phyloP scores from a whole-genome alignment of 2,797 vertebrate genomes.

The Microcaecilia unicolor region DNA sequence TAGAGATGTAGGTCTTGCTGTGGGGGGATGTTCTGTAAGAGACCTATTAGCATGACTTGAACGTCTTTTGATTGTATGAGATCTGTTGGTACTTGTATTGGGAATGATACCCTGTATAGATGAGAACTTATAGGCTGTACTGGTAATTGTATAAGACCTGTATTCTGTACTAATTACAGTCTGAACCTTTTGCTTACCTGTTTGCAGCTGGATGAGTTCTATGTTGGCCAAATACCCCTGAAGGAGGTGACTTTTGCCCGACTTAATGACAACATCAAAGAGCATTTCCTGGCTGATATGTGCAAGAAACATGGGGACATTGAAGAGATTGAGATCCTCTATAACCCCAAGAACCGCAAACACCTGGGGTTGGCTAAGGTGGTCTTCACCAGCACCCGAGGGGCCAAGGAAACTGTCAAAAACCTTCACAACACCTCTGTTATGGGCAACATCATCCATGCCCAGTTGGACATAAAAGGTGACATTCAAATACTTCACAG shows the following conservation, averaged over 20 bases:
- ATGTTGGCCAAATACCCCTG: constrained; percentile 82
- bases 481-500: too few species aligned
- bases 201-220: constrained; percentile 81
- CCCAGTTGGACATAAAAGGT: constrained; percentile 89
- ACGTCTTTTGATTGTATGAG: too few species aligned
- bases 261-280: constrained; percentile 88
- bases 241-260: constrained; percentile 90
- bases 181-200: not conserved
- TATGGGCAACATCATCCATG: constrained; percentile 93
- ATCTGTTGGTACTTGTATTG: too few species aligned
- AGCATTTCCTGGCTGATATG: constrained; percentile 87
- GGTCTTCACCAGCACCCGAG: constrained; percentile 81
- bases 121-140: too few species aligned
- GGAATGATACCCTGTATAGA: too few species aligned
- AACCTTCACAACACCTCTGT: constrained; percentile 87
- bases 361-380: constrained; percentile 84
- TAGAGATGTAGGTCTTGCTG: too few species aligned
- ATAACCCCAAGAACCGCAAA: constrained; percentile 86
- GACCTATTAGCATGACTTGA: too few species aligned
- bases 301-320: constrained; percentile 86
- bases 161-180: not conserved
- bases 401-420: constrained; percentile 83
- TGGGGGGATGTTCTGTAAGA: too few species aligned
- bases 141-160: not conserved
- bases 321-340: constrained; percentile 86